Evolutionary conservation across 2,797 vertebrate genomes (phyloP).

Genomic region (Dallia pectoralis): DNA sequence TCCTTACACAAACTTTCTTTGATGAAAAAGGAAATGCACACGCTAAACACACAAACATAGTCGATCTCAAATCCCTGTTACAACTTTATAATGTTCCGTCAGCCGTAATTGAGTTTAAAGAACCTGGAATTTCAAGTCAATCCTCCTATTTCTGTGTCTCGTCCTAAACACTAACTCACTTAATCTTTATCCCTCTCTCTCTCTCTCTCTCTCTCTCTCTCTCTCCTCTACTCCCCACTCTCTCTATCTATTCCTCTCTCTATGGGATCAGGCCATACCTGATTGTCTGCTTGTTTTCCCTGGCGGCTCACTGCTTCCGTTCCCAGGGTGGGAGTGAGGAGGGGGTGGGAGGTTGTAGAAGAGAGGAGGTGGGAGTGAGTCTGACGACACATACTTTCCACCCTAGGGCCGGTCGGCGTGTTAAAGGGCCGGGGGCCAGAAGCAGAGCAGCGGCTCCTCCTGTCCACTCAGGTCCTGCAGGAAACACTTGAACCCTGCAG

Average conservation of each 20-base stretch:
- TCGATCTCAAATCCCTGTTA: slow-evolving; percentile 52
- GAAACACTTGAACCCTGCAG: slow-evolving; percentile 90
- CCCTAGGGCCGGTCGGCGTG: slow-evolving; percentile 67
- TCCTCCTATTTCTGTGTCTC: slow-evolving; percentile 48
- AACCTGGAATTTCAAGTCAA: slow-evolving; percentile 52
- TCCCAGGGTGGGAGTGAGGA: slow-evolving; percentile 82
- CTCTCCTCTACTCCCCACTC: slow-evolving; percentile 40
- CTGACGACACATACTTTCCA: slow-evolving; percentile 98
- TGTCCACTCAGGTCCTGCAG: slow-evolving; percentile 90
- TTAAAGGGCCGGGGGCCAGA: slow-evolving; percentile 81
- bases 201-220: slow-evolving; percentile 17
- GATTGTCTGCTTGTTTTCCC: slow-evolving; percentile 99
- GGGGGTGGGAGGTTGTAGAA: neutral
- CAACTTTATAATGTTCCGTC: slow-evolving; percentile 63
- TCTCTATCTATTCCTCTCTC: slow-evolving; percentile 1
- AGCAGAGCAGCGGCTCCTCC: slow-evolving; percentile 81
- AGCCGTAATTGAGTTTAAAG: slow-evolving; percentile 49
- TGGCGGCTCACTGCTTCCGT: slow-evolving; percentile 95
- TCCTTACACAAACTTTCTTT: slow-evolving; percentile 62
- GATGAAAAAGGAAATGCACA: slow-evolving; percentile 69
- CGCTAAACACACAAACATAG: slow-evolving; percentile 66
- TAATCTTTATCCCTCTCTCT: slow-evolving; percentile 4
- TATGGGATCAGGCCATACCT: slow-evolving; percentile 78
- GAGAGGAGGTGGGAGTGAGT: slow-evolving; percentile 79
- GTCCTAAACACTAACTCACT: slow-evolving; percentile 21